A percentile compares a stretch with the other conserved stretches of the same genome.
Conservation (phyloP, 2,797 vertebrate genomes). For the Poecilia velifera region DNA sequence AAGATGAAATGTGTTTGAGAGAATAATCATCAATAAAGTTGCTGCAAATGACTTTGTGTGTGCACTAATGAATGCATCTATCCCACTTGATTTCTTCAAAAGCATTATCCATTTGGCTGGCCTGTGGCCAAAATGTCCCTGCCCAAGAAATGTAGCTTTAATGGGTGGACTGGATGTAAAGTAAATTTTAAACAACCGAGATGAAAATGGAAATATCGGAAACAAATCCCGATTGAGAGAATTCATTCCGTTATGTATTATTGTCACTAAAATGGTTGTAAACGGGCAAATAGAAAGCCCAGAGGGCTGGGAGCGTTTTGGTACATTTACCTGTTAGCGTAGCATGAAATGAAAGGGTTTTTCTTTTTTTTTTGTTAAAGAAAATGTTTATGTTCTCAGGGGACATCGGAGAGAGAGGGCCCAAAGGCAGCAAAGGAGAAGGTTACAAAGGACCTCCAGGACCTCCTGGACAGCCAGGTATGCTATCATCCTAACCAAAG, state of each 20-base stretch:
- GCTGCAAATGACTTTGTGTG: background rate
- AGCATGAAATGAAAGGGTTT: background rate
- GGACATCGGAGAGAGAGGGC: slow-evolving; percentile 76
- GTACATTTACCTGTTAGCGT: background rate
- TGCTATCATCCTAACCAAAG: background rate
- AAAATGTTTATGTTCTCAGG: slow-evolving; percentile 61
- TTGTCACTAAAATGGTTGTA: background rate
- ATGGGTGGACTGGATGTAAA: background rate
- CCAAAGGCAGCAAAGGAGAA: slow-evolving; percentile 82
- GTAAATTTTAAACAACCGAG: background rate
- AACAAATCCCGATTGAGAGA: background rate
- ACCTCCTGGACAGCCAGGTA: slow-evolving; percentile 79
- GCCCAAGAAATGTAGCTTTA: background rate
- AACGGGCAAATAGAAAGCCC: background rate
- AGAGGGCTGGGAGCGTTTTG: background rate
- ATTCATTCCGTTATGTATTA: background rate
- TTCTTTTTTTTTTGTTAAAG: background rate
- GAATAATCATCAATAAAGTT: background rate
- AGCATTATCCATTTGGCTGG: background rate
- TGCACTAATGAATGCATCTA: background rate
- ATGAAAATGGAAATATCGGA: background rate
- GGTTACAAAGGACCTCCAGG: slow-evolving; percentile 76
- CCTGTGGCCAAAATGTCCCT: background rate
- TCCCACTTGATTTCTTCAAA: background rate
- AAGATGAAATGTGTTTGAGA: background rate